These are phyloP conservation scores for Temnothorax curvispinosus DNA, from an alignment of 1,140 invertebrate species.

Conservation along the genomic window DNA sequence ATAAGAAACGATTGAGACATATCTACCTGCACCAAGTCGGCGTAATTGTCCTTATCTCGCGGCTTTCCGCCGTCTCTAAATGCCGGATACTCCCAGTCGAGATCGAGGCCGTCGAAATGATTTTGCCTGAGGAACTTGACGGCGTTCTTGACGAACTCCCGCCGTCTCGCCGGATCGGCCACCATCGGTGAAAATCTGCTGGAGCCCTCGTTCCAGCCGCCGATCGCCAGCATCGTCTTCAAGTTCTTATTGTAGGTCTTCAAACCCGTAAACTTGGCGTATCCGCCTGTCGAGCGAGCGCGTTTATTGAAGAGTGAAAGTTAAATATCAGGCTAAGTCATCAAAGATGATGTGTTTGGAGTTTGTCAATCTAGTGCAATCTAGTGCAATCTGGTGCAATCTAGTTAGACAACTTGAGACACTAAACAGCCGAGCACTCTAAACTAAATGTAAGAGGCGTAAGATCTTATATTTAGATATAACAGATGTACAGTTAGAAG, in stretches of 20 bases:
- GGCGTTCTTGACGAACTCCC: slow-evolving; percentile 94
- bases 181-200: slow-evolving; percentile 95
- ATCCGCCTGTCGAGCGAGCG: slow-evolving; percentile 89
- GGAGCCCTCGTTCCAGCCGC: slow-evolving; percentile 98
- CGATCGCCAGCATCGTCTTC: slow-evolving; percentile 97
- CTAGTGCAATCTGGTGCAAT: too few species aligned
- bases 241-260: slow-evolving; percentile 97
- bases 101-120: slow-evolving; percentile 97
- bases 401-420: neutral
- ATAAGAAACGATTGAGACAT: slow-evolving; percentile 54
- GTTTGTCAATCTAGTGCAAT: neutral
- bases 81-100: slow-evolving; percentile 98
- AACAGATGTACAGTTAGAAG: neutral
- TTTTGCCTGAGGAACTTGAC: slow-evolving; percentile 96
- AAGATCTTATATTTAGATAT: neutral
- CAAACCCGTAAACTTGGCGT: slow-evolving; percentile 97
- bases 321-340: slow-evolving; percentile 36
- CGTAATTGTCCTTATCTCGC: slow-evolving; percentile 96
- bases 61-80: slow-evolving; percentile 95
- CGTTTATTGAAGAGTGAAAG: slow-evolving; percentile 46
- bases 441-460: neutral
- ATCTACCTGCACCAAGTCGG: slow-evolving; percentile 92
- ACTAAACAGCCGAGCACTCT: neutral
- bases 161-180: slow-evolving; percentile 90
- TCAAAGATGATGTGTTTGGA: neutral